These are phyloP conservation scores for Archilochus colubris DNA, from an alignment of 2,113 vertebrate genomes.

Conservation along the genomic window DNA sequence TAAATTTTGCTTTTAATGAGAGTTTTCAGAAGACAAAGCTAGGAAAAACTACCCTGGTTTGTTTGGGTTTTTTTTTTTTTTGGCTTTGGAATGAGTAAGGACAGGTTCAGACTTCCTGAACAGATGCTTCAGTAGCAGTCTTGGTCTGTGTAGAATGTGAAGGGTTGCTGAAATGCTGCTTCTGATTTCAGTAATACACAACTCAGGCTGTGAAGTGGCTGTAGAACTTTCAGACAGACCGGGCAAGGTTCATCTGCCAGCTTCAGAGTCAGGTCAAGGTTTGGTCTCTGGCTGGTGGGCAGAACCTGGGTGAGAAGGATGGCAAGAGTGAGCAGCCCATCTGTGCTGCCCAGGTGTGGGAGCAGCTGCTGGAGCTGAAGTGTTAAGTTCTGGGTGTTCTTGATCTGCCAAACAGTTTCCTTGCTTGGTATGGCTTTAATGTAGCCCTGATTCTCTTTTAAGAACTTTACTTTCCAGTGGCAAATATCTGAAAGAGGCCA, in stretches of 20 bases:
- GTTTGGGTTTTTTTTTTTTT: background rate
- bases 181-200: background rate
- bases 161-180: background rate
- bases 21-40: background rate
- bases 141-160: background rate
- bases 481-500: background rate
- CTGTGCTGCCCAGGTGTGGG: background rate
- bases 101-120: background rate
- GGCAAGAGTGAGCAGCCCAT: background rate
- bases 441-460: background rate
- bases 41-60: background rate
- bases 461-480: background rate
- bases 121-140: background rate
- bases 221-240: background rate
- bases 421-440: background rate
- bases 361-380: background rate
- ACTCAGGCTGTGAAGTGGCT: background rate
- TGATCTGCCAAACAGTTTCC: background rate
- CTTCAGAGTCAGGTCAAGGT: background rate
- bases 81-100: background rate
- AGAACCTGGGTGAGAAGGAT: background rate
- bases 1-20: background rate
- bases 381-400: background rate
- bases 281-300: background rate
- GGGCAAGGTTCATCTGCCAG: background rate